Evolutionary conservation across 2,888 invertebrate species (phyloP), one percentile per base, ranked within the genome.

Genomic region (Andrena flavipes): DNA sequence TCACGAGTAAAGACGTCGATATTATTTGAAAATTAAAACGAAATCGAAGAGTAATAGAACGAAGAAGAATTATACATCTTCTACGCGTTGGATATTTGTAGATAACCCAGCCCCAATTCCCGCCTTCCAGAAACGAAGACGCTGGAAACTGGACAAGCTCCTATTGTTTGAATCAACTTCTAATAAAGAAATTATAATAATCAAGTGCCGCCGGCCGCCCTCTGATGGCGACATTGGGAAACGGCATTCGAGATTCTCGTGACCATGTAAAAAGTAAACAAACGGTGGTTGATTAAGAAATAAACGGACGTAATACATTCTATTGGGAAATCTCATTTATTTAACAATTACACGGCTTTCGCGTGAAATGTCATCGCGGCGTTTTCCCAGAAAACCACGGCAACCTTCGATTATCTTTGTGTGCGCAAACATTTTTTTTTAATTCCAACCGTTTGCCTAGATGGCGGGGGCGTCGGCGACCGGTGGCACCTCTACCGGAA

Each of bases 401-500:
- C 56, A 64, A 56, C 33, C 33, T 10, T 30, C 56, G 10, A 65
- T 77, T 67, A 48, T 16, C 59, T 26, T 26, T 64, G 26, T 3
- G 23, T 54, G 33, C 42, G 16, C 35, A 23, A 54, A 26, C 10
- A 26, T 65, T 77, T 42, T 42, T 77, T 67, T 65, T 78, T 63
- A 68, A 80, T 80, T 72, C 79, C 23, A 56, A 80, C 49, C 62
- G 51, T 29, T 33, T 49, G 71, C 29, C 67, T 76, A 88, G 87
- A 83, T 88, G 88, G 81, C 85, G 65, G 74, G 13, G 7, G 33
- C n/a, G 33, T 69, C 42, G 26, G 7, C n/a, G 59, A 80, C 51
- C 16, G 0, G 59, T 76, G 64, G 79, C 80, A 79, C 91, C 91
- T 85, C 91, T 91, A 51, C 26, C 82, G 91, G 87, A 70, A 63